Base-by-base conservation (phyloP, 2,797 vertebrate species). In the Leuciscus waleckii region DNA sequence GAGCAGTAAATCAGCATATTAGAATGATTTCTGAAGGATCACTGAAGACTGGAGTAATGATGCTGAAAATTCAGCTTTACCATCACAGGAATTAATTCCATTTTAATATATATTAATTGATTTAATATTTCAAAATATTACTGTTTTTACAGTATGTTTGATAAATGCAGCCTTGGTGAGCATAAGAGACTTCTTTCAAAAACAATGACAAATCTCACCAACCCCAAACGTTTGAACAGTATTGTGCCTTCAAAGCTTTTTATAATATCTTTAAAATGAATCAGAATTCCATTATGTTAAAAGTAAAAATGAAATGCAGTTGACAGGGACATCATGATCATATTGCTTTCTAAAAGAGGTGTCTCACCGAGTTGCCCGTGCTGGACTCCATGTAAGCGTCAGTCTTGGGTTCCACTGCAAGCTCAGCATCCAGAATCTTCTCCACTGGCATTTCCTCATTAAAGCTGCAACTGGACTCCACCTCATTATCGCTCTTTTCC, bases 401-500 rank as follows among this genome's bases (percentile, higher is more conserved):
- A 0, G 95, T 97, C 91, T 97, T 97, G 63, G 96, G 96, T 73
- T 97, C 96, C 0, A 97, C 96, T 0, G 96, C 95, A 63, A 97
- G 93, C 83, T 97, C 96, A 0, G 96, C 96, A 19, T 96, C 96
- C 88, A 97, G 93, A 91, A 97, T 97, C 91, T 96, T 96, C 91
- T 96, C 95, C 92, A 97, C 96, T 0, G 96, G 95, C 96, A 97
- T 97, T 71, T 96, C 96, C 84, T 96, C 96, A 0, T 92, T 95
- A 82, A 94, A 90, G 0, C 51, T 82, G 54, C 90, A 91, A 1
- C 93, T 94, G 77, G 94, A 92, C 68, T 97, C 96, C 0, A 92
- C 93, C 79, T 97, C 96, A 0, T 91, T 94, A 79, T 97, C 96
- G 0, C 93, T 94, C 81, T 94, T 93, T 87, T 97, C 96, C 82